These are phyloP conservation scores for Drosophila borborema DNA, from an alignment of 2,888 invertebrate genomes.

Conservation along the genomic window DNA sequence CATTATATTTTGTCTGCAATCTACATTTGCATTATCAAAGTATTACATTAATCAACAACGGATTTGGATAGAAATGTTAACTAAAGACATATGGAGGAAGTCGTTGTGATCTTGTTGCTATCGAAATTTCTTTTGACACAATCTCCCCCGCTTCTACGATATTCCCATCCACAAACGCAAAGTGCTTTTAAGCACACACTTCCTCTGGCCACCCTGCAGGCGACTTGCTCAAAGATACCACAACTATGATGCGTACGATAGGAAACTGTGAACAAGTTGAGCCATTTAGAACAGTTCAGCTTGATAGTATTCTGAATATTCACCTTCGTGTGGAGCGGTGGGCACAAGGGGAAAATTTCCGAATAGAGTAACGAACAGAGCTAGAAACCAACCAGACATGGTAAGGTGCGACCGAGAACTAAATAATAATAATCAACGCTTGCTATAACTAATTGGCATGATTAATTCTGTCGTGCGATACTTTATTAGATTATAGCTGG, in stretches of 20 bases:
- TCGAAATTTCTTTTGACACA: too few relatives aligned
- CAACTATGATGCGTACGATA: neutral
- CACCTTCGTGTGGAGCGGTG: neutral
- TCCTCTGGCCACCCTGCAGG: fast-evolving
- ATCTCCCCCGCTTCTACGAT: too few relatives aligned
- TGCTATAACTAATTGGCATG: neutral
- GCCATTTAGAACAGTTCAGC: neutral
- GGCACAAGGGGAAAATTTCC: neutral
- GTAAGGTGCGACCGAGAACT: neutral
- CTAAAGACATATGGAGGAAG: too few relatives aligned
- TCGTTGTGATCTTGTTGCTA: too few relatives aligned
- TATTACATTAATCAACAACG: too few relatives aligned
- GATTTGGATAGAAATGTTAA: too few relatives aligned
- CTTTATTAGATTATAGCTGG: neutral
- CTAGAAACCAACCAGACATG: neutral
- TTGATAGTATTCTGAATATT: too few relatives aligned
- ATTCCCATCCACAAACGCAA: neutral
- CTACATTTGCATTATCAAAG: too few relatives aligned
- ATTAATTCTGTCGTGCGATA: neutral
- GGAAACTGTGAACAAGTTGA: neutral
- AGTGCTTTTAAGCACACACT: neutral
- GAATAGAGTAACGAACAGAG: neutral
- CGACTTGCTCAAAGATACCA: neutral
- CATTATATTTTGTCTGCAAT: too few relatives aligned
- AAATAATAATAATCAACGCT: neutral